Base-by-base conservation (phyloP, 1,140 invertebrate genomes). In the Heliconius hewitsoni region DNA sequence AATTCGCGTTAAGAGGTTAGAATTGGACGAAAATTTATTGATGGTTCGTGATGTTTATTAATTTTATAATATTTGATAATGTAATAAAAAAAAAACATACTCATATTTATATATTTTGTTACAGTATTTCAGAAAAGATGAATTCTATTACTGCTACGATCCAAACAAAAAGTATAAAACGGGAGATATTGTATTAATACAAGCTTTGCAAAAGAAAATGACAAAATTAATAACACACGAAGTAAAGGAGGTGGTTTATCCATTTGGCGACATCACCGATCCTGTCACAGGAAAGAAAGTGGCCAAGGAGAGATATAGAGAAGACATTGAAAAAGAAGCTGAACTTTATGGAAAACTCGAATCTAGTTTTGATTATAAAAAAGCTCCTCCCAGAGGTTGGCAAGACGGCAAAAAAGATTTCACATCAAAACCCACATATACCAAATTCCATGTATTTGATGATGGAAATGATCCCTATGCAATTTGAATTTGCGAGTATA, bases 281-380 rank as follows among this genome's bases (percentile, higher is more conserved):
- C 98, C 98, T 50, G 92, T 98, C 34, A 97, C 97, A 82, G 97
- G 97, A 39, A 98, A 98, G 89, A 97, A 97, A 92, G 96, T 97
- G 76, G 96, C 97, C 3, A 96, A 95, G 70, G 95, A 95, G 75
- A 95, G 95, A 86, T 98, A 97, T 84, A 96, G 98, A 86, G 97
- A 98, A 55, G 95, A 97, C 78, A 95, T 98, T 71, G 96, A 97
- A 70, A 95, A 95, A 88, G 91, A 95, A 71, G 95, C 95, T 84
- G 93, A 97, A 90, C 79, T 97, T 1, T 98, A 96, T 95, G 98
- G 98, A 71, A 96, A 96, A 91, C 94, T 95, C 5, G 86, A 96
- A 18, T 95, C 94, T 74, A 95, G 94, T 19, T 98, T 98, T 89
- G 95, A 98, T 86, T 98, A 98, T 87, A 95, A 96, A 1, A 96